Evolutionary conservation across 2,797 vertebrate genomes (phyloP).

Genomic region (Myiotriccus ornatus): DNA sequence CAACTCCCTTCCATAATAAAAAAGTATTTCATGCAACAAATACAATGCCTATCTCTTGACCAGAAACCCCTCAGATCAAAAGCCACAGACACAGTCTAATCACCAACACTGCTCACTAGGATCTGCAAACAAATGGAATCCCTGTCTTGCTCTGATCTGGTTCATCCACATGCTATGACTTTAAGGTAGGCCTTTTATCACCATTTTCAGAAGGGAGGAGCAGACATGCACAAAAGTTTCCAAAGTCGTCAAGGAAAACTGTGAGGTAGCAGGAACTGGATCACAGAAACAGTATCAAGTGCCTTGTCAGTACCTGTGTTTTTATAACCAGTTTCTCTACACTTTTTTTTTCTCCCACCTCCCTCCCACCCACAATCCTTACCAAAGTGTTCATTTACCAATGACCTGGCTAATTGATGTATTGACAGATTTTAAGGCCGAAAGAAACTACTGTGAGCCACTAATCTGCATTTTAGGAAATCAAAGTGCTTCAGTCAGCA

Average conservation of each 20-base stretch:
- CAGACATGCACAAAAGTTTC: neutral
- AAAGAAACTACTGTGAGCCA: neutral
- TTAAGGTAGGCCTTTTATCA: neutral
- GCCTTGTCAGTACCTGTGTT: neutral
- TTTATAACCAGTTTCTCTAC: neutral
- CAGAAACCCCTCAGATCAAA: neutral
- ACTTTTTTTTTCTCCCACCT: neutral
- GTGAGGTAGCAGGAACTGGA: neutral
- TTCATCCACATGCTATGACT: neutral
- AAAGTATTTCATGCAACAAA: neutral
- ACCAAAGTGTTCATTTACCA: neutral
- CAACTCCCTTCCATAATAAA: neutral
- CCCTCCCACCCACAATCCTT: fast-evolving
- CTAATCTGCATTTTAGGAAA: neutral
- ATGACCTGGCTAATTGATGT: neutral
- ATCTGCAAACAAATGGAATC: neutral
- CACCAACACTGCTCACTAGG: neutral
- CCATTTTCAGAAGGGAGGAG: neutral
- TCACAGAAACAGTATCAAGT: neutral
- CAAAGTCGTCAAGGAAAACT: neutral
- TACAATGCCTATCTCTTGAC: neutral
- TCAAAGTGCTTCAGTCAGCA: neutral
- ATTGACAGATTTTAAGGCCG: neutral
- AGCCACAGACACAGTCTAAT: neutral
- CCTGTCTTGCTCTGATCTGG: neutral